Evolutionary conservation across 2,113 vertebrate species (phyloP), one percentile per base, ranked within the genome.

Genomic region (Nerophis ophidion): DNA sequence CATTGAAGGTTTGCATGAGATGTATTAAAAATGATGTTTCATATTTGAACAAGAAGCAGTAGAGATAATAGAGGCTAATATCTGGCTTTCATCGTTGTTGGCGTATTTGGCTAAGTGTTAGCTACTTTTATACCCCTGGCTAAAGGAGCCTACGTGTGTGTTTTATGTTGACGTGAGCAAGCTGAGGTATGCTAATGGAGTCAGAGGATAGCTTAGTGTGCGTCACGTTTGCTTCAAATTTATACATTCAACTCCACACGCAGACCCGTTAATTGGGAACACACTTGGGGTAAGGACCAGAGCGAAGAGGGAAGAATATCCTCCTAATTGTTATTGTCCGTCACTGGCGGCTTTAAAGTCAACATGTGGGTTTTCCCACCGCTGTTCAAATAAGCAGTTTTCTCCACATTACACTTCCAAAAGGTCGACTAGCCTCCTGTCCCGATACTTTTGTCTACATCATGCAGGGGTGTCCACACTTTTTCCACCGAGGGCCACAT

Each of bases 361-460:
- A 84, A 82, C 86, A 84, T 71, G 79, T 81, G 83, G 83, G 68
- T 84, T 84, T 82, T 80, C 40, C 74, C 84, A 88, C 78, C 80
- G 72, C 82, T 86, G 79, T 84, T 80, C 75, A 86, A 86, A 88
- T 84, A 87, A 87, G 86, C 85, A 76, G 71, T 44, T 44, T 44
- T 3, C 40, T 11, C 12, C 40, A 7, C 14, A 15, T 53, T 13
- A 4, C 33, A 10, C 15, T 5, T 55, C 15, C 52, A 4, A 9
- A 4, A 44, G 4, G 40, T 4, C 0, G 40, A 12, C 40, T 44
- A 11, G 11, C 8, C 8, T 55, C 15, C 52, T 19, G 4, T 11
- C 13, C 14, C 13, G 14, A 46, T 46, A 47, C 17, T 10, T 50
- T 50, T 50, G 9, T 50, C 10, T 11, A 49, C 11, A 17, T 11